Conservation (phyloP, 1,140 invertebrate genomes). For the Sitodiplosis mosellana region DNA sequence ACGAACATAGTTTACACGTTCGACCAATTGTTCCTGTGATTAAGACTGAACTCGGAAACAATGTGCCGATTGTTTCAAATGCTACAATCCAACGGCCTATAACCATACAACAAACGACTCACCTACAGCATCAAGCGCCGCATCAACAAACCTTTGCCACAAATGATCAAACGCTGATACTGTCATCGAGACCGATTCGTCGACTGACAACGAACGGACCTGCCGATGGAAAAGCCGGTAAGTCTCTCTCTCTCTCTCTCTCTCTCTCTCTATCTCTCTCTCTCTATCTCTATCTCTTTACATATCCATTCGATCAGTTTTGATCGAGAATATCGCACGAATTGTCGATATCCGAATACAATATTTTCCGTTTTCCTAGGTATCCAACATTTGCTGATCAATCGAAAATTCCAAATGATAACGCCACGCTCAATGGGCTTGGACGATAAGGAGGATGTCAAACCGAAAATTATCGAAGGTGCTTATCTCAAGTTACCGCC, state of each 20-base stretch:
- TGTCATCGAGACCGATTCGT: no score
- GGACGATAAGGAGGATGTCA: neutral
- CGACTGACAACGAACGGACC: no score
- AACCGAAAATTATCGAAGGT: neutral
- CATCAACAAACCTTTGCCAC: neutral
- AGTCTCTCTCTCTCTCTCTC: no score
- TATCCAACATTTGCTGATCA: neutral
- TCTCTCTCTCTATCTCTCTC: no score
- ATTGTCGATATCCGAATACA: no score
- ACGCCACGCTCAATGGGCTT: neutral
- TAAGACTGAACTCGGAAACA: neutral
- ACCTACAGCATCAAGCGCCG: neutral
- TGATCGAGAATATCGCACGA: no score
- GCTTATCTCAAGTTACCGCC: neutral
- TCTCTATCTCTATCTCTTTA: no score
- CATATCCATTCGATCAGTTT: no score
- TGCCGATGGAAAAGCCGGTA: no score
- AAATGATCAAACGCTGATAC: neutral
- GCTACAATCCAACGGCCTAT: neutral
- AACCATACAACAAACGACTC: neutral
- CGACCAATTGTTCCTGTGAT: neutral
- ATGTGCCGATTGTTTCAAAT: no score
- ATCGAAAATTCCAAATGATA: constrained; percentile 1
- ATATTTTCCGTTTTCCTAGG: no score
- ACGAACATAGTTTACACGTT: neutral